Evolutionary conservation across 2,888 invertebrate genomes (phyloP).

Genomic region (Lordiphosa andalusiaca): DNA sequence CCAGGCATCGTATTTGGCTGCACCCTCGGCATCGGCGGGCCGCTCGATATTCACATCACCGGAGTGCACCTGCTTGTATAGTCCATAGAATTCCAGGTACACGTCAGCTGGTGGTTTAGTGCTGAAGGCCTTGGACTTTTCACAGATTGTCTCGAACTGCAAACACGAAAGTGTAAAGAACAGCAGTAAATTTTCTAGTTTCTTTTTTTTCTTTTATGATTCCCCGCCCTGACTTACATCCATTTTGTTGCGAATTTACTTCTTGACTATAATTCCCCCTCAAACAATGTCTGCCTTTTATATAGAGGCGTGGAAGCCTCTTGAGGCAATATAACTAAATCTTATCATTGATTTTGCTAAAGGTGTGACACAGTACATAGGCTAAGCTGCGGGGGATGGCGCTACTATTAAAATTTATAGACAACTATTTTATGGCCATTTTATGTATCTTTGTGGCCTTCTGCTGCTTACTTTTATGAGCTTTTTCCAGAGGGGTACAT

Average conservation of each 20-base stretch:
- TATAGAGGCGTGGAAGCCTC: conserved; percentile 30
- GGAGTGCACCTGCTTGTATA: conserved; percentile 90
- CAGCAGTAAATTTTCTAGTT: neutral
- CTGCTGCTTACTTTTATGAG: too few species aligned
- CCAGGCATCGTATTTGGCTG: conserved; percentile 97
- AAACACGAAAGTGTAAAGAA: too few species aligned
- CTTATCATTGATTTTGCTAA: conserved; percentile 38
- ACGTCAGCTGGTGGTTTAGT: conserved; percentile 89
- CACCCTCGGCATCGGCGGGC: conserved; percentile 93
- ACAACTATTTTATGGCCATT: too few species aligned
- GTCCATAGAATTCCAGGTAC: conserved; percentile 89
- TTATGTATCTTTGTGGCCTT: too few species aligned
- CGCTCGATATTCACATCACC: conserved; percentile 91
- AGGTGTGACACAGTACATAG: conserved; percentile 1
- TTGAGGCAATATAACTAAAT: conserved; percentile 46
- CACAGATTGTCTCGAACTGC: conserved; percentile 56
- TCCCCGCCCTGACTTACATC: conserved; percentile 49
- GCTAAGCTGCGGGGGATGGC: too few species aligned
- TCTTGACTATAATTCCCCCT: conserved; percentile 47
- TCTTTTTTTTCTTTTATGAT: neutral
- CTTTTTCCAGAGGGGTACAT: too few species aligned
- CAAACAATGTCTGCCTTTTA: conserved; percentile 40
- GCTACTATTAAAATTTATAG: too few species aligned
- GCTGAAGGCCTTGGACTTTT: conserved; percentile 85
- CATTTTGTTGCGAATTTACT: conserved; percentile 38